Evolutionary conservation across 2,888 invertebrate species (phyloP).

Genomic region (Plagodis pulveraria): DNA sequence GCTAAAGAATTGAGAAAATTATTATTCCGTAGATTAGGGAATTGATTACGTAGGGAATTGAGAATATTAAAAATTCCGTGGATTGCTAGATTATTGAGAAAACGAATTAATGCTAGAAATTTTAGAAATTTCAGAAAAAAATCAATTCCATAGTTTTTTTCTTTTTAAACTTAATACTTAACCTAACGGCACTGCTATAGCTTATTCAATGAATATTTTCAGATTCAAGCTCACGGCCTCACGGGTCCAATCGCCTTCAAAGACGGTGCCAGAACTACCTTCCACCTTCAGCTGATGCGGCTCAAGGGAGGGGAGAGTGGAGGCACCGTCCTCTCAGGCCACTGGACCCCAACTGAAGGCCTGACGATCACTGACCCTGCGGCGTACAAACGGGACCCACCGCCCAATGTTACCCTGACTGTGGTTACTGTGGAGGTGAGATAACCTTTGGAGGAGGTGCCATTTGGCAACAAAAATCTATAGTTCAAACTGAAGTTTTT

Average conservation of each 20-base stretch:
- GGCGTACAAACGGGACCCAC: slow-evolving; percentile 93
- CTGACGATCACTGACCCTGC: slow-evolving; percentile 93
- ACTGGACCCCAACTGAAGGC: slow-evolving; percentile 91
- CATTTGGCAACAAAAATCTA: too few species aligned
- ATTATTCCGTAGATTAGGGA: too few species aligned
- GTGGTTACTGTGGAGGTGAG: slow-evolving; percentile 95
- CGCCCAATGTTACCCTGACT: slow-evolving; percentile 93
- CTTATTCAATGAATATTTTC: slow-evolving; percentile 28
- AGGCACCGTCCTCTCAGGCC: slow-evolving; percentile 90
- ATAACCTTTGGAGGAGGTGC: neutral
- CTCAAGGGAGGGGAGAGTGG: slow-evolving; percentile 88
- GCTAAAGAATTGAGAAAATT: too few species aligned
- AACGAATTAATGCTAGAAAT: too few species aligned
- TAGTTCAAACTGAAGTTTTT: too few species aligned
- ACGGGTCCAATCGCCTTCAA: slow-evolving; percentile 95
- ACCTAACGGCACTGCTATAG: too few species aligned
- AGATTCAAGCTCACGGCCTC: slow-evolving; percentile 93
- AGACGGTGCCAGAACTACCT: slow-evolving; percentile 92
- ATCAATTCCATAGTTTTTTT: too few species aligned
- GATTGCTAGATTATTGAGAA: too few species aligned
- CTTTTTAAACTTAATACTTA: too few species aligned
- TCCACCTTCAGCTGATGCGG: slow-evolving; percentile 94
- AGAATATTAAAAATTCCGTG: too few species aligned
- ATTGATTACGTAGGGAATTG: too few species aligned
- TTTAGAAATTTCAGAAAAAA: too few species aligned